A percentile compares a stretch with the other conserved stretches of the same genome.
These are phyloP conservation scores for Drosophila quadrilineata DNA, from an alignment of 1,140 invertebrate species.

Conservation along the genomic window DNA sequence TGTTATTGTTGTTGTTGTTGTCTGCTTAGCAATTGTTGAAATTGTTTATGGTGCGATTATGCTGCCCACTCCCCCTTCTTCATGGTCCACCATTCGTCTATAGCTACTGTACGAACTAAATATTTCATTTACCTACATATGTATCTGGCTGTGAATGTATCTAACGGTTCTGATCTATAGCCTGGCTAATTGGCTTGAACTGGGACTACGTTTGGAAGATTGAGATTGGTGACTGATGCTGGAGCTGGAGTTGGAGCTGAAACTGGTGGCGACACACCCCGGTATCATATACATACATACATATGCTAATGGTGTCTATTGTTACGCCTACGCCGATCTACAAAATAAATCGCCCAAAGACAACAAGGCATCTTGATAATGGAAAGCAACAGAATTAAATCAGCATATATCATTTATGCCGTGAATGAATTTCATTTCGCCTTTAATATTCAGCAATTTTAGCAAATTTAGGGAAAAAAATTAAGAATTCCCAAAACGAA, in stretches of 20 bases:
- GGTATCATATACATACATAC: constrained; percentile 9
- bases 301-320: constrained; percentile 73
- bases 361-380: background rate
- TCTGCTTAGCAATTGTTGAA: constrained; percentile 73
- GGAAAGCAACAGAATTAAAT: constrained; percentile 1
- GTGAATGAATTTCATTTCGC: no score
- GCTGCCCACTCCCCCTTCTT: constrained; percentile 17
- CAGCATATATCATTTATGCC: constrained; percentile 36
- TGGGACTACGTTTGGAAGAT: no score
- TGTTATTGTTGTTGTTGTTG: constrained; percentile 20
- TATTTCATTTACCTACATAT: constrained; percentile 21
- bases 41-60: constrained; percentile 56
- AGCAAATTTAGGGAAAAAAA: constrained; percentile 10
- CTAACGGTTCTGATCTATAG: constrained; percentile 65
- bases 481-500: constrained; percentile 19
- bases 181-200: constrained; percentile 65
- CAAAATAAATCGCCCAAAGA: constrained; percentile 23
- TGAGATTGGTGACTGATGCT: no score
- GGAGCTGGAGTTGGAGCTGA: no score
- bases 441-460: no score
- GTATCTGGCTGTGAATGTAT: constrained; percentile 22
- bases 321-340: constrained; percentile 61
- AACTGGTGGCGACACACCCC: constrained; percentile 12
- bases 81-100: background rate
- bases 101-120: constrained; percentile 24